Evolutionary conservation across 2,113 vertebrate species (phyloP), one percentile per base, ranked within the genome.

Genomic region (Ceyx cyanopectus): DNA sequence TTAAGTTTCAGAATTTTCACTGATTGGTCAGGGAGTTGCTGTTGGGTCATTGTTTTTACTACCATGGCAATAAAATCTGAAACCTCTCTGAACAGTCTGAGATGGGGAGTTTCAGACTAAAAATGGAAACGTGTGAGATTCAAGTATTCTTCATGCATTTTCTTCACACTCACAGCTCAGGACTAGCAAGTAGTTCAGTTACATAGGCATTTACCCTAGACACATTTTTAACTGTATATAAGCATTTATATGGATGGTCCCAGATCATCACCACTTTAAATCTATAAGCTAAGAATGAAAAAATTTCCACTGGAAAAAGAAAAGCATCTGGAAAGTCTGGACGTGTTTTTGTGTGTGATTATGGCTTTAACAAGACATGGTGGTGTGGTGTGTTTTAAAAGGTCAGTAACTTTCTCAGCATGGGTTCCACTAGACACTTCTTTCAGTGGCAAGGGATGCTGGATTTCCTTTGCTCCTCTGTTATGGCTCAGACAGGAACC

Each of bases 101-200:
- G 32, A 63, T 51, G 70, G 46, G 17, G 79, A 87, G 67, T 63
- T 95, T 21, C 85, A 95, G 76, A 74, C 78, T 92, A 80, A 95
- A 96, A 94, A 87, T 85, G 85, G 83, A 85, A 76, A 92, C 53
- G 57, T 90, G 85, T 88, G 85, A 90, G 43, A 51, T 81, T 92
- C 50, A 29, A n/a, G 73, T 94, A 90, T 90, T 93, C 75, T 96
- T 95, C 72, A 24, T 95, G 27, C 9, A 29, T 80, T 95, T 93
- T 66, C 60, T 53, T 93, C 37, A 60, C 76, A 65, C 54, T 90
- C 73, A 45, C 56, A 69, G 45, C 27, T 78, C 30, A 63, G 60
- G 20, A 50, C 43, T 72, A 82, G 24, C 48, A 95, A 85, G 78
- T 37, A 79, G 63, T 89, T 89, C n/a, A 76, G 63, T 89, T 87